These are phyloP conservation scores for Phyllotreta striolata DNA, from an alignment of 2,888 invertebrate species.

Conservation along the genomic window DNA sequence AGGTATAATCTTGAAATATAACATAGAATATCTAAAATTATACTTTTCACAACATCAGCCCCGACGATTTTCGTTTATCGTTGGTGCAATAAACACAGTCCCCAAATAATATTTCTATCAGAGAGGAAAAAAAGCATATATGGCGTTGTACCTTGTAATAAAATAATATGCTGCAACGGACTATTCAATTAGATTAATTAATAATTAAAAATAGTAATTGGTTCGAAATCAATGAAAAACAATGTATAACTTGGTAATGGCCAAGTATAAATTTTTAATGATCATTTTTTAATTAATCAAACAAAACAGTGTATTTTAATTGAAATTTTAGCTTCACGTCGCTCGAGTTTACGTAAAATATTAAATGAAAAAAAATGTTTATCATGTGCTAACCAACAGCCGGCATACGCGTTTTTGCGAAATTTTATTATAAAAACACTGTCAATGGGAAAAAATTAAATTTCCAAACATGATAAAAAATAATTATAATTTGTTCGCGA, in stretches of 20 bases:
- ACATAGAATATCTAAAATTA: too few species aligned
- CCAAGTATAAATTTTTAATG: conserved; percentile 43
- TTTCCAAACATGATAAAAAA: neutral
- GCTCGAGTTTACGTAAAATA: conserved; percentile 28
- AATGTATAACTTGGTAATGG: conserved; percentile 39
- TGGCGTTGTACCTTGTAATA: conserved; percentile 25
- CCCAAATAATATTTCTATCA: conserved; percentile 11
- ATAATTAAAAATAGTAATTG: conserved; percentile 51
- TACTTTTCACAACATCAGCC: too few species aligned
- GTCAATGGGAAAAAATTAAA: neutral
- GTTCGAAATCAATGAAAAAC: conserved; percentile 45
- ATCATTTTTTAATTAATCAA: conserved; percentile 45
- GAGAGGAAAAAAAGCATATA: conserved; percentile 12
- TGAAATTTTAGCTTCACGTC: conserved; percentile 42
- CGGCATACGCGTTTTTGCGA: neutral
- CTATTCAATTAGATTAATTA: conserved; percentile 47
- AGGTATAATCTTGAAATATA: too few species aligned
- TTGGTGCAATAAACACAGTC: neutral
- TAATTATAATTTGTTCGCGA: neutral
- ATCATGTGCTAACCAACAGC: neutral
- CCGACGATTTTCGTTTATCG: neutral
- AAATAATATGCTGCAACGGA: conserved; percentile 39
- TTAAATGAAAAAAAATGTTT: conserved; percentile 22
- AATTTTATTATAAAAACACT: conserved; percentile 1
- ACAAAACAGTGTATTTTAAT: conserved; percentile 44